Percentiles rank a stretch among this genome's conserved stretches.
Evolutionary conservation across 2,113 vertebrate species (phyloP).

Genomic region (Plectropomus leopardus): DNA sequence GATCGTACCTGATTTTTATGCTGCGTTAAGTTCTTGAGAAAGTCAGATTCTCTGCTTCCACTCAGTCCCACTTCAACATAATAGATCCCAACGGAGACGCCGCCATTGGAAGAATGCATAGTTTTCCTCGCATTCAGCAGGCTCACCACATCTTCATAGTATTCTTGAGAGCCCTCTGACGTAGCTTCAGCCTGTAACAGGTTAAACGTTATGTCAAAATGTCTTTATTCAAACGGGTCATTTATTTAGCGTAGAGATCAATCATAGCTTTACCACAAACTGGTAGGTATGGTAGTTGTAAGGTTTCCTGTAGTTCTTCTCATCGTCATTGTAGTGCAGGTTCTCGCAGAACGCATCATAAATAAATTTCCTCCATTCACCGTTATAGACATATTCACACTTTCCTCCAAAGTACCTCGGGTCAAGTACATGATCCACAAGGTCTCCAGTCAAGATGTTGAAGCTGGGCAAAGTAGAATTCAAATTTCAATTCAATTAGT

Average conservation of each 20-base stretch:
- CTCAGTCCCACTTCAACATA: not conserved
- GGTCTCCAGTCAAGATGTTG: slow-evolving; percentile 86
- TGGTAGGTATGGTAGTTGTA: slow-evolving; percentile 92
- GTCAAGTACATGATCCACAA: slow-evolving; percentile 84
- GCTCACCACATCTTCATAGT: slow-evolving; percentile 80
- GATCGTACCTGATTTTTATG: slow-evolving; percentile 84
- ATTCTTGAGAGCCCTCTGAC: slow-evolving; percentile 84
- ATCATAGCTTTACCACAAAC: slow-evolving; percentile 83
- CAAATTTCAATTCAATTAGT: not conserved
- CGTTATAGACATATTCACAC: slow-evolving; percentile 94
- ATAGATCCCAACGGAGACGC: slow-evolving; percentile 73
- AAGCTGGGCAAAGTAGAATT: slow-evolving; percentile 82
- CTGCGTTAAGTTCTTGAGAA: slow-evolving; percentile 83
- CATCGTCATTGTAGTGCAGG: slow-evolving; percentile 89
- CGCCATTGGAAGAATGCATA: not conserved
- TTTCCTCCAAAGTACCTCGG: slow-evolving; percentile 87
- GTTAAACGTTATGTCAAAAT: not conserved
- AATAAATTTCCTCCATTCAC: slow-evolving; percentile 91
- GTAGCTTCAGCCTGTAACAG: slow-evolving; percentile 88
- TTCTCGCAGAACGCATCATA: slow-evolving; percentile 90
- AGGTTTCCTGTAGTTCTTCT: slow-evolving; percentile 94
- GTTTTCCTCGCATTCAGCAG: slow-evolving; percentile 83
- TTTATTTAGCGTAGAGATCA: not conserved
- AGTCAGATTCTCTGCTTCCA: slow-evolving; percentile 20
- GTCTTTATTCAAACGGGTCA: not conserved